These are phyloP conservation scores for Drosophila ananassae DNA, from an alignment of 1,140 invertebrate genomes.

Conservation along the genomic window DNA sequence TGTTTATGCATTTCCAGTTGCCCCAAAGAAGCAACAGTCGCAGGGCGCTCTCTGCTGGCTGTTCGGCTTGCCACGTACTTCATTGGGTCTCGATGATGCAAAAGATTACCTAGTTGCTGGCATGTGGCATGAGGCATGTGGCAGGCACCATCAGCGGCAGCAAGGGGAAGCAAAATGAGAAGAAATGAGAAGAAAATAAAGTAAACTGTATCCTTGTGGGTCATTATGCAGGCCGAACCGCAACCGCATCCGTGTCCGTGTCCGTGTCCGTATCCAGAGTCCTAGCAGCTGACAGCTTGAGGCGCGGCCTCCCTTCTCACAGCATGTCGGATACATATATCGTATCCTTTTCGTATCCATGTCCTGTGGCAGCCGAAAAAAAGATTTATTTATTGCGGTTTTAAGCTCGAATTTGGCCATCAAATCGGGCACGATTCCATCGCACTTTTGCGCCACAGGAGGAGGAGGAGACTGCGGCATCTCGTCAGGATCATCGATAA, in stretches of 20 bases:
- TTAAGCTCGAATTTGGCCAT: conserved; percentile 43
- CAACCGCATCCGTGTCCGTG: conserved; percentile 30
- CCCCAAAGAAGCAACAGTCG: conserved; percentile 63
- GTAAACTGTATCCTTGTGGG: conserved; percentile 64
- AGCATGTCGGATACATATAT: not conserved
- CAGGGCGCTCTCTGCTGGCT: not conserved
- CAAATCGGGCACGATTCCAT: conserved; percentile 44
- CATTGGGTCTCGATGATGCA: conserved; percentile 76
- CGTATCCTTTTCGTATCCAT: conserved; percentile 37
- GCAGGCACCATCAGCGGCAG: not conserved
- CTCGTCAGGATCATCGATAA: conserved; percentile 21
- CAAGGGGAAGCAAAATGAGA: not conserved
- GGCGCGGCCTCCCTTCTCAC: not conserved
- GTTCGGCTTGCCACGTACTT: conserved; percentile 61
- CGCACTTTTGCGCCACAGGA: conserved; percentile 5
- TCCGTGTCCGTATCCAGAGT: conserved; percentile 6
- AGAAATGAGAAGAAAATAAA: conserved; percentile 22
- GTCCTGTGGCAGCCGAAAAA: conserved; percentile 35
- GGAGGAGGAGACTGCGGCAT: conserved; percentile 31
- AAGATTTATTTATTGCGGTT: conserved; percentile 81
- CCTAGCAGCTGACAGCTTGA: conserved; percentile 36
- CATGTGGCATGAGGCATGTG: conserved; percentile 43
- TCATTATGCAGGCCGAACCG: conserved; percentile 71
- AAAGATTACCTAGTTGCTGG: conserved; percentile 77
- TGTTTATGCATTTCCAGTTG: conserved; percentile 72